Conservation (phyloP, 2,888 invertebrate species). For the Drosophila kanekoi region DNA sequence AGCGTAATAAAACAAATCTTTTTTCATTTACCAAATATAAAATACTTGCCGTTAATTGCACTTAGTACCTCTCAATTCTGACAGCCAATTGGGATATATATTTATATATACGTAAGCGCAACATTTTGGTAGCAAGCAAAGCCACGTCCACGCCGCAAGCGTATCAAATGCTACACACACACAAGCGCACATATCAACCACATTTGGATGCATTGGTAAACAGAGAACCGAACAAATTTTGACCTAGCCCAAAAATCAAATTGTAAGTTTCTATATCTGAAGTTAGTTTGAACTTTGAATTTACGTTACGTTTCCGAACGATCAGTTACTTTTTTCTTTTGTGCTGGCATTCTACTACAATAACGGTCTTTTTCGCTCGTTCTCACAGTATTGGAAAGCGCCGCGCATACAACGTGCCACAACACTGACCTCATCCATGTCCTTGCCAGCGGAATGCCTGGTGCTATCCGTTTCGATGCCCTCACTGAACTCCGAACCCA, state of each 20-base stretch:
- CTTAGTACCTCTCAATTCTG: conserved; percentile 62
- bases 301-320: not conserved
- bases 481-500: conserved; percentile 83
- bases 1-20: conserved; percentile 66
- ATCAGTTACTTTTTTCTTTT: not conserved
- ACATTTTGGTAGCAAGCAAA: conserved; percentile 45
- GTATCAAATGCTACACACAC: conserved; percentile 62
- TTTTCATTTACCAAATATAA: conserved; percentile 67
- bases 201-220: conserved; percentile 78
- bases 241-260: conserved; percentile 55
- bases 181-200: conserved; percentile 72
- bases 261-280: conserved; percentile 70
- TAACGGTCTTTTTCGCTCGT: conserved; percentile 19
- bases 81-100: conserved; percentile 55
- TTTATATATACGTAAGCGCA: conserved; percentile 32
- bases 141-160: conserved; percentile 65
- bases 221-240: conserved; percentile 57
- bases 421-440: conserved; percentile 85
- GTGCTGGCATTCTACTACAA: conserved; percentile 1
- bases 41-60: conserved; percentile 57
- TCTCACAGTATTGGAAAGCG: conserved; percentile 83
- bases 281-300: conserved; percentile 34
- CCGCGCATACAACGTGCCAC: conserved; percentile 84
- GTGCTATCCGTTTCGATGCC: conserved; percentile 85
- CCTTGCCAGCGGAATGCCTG: conserved; percentile 85